phyloP scores from a whole-genome alignment of 2,113 vertebrate genomes.

The Phyllopteryx taeniolatus region DNA sequence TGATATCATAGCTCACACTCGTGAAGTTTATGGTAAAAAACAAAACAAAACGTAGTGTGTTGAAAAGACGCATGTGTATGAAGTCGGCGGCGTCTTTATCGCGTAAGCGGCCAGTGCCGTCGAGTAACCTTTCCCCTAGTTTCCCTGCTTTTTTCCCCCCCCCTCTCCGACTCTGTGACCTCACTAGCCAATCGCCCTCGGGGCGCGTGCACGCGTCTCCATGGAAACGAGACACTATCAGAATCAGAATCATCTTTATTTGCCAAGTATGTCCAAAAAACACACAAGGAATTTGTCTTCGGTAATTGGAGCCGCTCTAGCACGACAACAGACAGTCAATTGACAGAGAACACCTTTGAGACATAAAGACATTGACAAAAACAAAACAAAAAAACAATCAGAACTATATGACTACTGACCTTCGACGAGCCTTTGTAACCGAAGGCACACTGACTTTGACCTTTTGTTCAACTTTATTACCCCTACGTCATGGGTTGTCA shows the following conservation, averaged over 20 bases:
- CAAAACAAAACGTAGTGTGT: background rate
- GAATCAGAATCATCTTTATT: too few relatives aligned
- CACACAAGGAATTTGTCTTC: too few relatives aligned
- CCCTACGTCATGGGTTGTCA: background rate
- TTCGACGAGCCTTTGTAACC: background rate
- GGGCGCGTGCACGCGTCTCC: constrained; percentile 27
- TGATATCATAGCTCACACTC: background rate
- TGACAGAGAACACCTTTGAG: too few relatives aligned
- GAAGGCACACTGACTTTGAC: background rate
- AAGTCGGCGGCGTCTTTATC: constrained; percentile 1
- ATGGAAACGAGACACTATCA: constrained; percentile 27
- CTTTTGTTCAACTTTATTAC: background rate
- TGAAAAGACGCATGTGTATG: background rate
- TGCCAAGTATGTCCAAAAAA: too few relatives aligned
- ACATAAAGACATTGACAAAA: too few relatives aligned
- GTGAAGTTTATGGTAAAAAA: background rate
- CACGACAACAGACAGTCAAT: too few relatives aligned
- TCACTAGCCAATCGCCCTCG: constrained; percentile 12
- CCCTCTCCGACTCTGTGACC: constrained; percentile 5
- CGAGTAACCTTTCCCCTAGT: constrained; percentile 62
- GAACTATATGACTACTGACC: background rate
- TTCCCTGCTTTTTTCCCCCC: background rate
- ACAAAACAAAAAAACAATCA: too few relatives aligned
- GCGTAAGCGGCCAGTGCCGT: constrained; percentile 19
- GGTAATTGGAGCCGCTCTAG: too few relatives aligned